These are phyloP conservation scores for Xiphorhynchus erythropygius DNA, from an alignment of 2,797 vertebrate species.

Conservation along the genomic window DNA sequence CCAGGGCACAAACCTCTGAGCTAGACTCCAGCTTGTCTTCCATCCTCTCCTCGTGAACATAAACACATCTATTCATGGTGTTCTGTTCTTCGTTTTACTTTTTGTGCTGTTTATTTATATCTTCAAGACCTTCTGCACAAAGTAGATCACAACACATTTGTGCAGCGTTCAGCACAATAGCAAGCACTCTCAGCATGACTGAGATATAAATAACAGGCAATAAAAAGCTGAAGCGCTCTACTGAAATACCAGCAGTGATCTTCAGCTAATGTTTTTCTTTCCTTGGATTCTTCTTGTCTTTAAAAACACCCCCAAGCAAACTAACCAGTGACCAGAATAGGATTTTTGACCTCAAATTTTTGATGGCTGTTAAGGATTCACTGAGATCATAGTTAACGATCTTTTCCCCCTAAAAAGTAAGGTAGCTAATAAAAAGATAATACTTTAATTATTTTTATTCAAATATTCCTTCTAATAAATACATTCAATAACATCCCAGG, in stretches of 20 bases:
- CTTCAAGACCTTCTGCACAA: not conserved
- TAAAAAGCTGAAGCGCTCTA: constrained; percentile 5
- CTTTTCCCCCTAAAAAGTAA: not conserved
- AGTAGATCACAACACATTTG: not conserved
- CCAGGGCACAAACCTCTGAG: not conserved
- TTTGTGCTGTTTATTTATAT: constrained; percentile 13
- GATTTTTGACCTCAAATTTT: not conserved
- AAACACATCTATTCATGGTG: not conserved
- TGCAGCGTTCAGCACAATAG: not conserved
- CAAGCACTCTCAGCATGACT: constrained; percentile 1
- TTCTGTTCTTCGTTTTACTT: not conserved
- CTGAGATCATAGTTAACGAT: not conserved
- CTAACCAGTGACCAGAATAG: not conserved
- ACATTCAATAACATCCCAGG: constrained; percentile 6
- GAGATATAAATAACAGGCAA: constrained; percentile 42
- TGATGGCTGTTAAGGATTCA: not conserved
- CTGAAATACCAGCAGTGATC: constrained; percentile 28
- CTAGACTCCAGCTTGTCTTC: not conserved
- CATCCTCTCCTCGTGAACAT: not conserved
- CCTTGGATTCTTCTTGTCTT: not conserved
- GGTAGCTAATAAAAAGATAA: not conserved
- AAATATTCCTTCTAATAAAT: constrained; percentile 7
- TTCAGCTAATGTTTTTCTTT: not conserved
- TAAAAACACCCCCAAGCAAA: constrained; percentile 14
- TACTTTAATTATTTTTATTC: not conserved